Percentiles rank a stretch among this genome's conserved stretches.
Conservation (phyloP, 2,113 vertebrate genomes). For the Cairina moschata region DNA sequence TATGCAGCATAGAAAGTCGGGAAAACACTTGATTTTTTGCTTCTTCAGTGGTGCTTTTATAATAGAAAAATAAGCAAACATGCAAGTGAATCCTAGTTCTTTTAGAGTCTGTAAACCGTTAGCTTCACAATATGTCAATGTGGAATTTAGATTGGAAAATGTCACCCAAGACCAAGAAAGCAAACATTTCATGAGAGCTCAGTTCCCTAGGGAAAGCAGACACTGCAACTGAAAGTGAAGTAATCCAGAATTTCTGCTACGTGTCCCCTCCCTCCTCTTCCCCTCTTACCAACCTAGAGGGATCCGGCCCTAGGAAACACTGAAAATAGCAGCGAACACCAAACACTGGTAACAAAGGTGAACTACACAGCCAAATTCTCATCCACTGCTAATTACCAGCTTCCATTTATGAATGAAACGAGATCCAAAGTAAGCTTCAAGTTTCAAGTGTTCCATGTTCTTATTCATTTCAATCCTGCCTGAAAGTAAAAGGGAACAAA, state of each 20-base stretch:
- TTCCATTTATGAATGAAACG: not conserved
- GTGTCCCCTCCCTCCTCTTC: not conserved
- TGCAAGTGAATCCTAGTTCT: not conserved
- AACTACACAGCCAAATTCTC: not conserved
- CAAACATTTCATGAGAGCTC: conserved; percentile 9
- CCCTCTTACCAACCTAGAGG: not conserved
- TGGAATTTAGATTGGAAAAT: conserved; percentile 1
- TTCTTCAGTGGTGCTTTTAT: not conserved
- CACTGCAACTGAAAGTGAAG: conserved; percentile 2
- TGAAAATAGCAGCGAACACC: not conserved
- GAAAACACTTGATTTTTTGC: not conserved
- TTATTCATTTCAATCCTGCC: not conserved
- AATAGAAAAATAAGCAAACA: not conserved
- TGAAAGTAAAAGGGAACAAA: not conserved
- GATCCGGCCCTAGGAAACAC: not conserved
- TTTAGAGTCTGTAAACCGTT: not conserved
- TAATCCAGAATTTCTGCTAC: not conserved
- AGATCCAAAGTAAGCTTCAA: not conserved
- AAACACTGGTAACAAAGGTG: not conserved
- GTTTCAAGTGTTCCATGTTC: not conserved
- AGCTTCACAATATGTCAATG: not conserved
- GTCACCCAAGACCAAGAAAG: conserved; percentile 12
- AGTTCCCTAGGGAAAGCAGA: not conserved
- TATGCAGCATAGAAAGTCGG: not conserved
- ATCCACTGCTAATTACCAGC: not conserved